Evolutionary conservation across 2,888 invertebrate species (phyloP).

Genomic region (Atrina japonica): DNA sequence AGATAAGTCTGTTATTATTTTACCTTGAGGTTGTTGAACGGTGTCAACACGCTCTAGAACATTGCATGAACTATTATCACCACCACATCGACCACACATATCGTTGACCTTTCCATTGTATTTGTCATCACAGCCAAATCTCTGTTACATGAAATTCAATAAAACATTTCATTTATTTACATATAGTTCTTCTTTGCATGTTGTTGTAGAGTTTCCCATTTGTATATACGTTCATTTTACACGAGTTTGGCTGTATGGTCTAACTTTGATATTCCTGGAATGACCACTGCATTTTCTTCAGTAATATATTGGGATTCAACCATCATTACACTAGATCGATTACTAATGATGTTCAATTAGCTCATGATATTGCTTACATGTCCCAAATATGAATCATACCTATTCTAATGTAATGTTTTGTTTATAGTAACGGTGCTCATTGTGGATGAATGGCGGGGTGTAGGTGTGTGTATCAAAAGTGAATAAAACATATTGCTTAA

Average conservation of each 20-base stretch:
- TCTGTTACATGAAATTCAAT: slow-evolving; percentile 36
- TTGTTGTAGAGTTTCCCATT: background rate
- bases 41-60: slow-evolving; percentile 28
- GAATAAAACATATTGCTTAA: no score
- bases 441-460: no score
- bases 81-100: slow-evolving; percentile 57
- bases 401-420: no score
- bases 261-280: background rate
- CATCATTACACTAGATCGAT: no score
- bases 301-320: no score
- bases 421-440: no score
- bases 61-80: slow-evolving; percentile 46
- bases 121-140: slow-evolving; percentile 48
- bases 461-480: no score
- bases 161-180: background rate
- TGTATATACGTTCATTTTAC: background rate
- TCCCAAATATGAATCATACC: no score
- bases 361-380: no score
- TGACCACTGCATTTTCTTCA: no score
- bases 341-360: no score
- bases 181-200: background rate
- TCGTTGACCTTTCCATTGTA: slow-evolving; percentile 32
- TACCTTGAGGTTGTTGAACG: slow-evolving; percentile 1
- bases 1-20: no score
- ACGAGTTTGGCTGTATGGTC: background rate